phyloP scores from a whole-genome alignment of 2,113 vertebrate species.

The Pangasianodon gigas region DNA sequence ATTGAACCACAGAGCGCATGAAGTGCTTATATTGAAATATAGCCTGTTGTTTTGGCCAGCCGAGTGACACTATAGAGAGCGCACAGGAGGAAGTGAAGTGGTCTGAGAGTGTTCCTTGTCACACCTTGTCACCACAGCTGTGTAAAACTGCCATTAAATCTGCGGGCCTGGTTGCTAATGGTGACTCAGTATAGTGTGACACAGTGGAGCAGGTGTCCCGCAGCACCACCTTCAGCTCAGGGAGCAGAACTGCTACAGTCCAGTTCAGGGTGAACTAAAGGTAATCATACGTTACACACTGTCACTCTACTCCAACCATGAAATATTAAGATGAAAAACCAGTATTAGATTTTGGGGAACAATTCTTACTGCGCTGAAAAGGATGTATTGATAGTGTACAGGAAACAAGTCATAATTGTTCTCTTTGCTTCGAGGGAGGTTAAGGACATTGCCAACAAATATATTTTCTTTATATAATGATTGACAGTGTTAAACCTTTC shows the following conservation, averaged over 20 bases:
- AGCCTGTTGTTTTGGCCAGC: neutral
- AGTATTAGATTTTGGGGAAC: neutral
- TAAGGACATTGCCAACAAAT: neutral
- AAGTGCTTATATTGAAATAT: neutral
- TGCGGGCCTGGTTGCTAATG: neutral
- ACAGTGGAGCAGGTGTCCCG: conserved; percentile 5
- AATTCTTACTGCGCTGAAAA: neutral
- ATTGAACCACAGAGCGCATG: neutral
- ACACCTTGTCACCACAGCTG: neutral
- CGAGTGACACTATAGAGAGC: neutral
- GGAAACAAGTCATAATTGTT: neutral
- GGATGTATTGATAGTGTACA: neutral
- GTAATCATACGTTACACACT: neutral
- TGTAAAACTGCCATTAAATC: conserved; percentile 22
- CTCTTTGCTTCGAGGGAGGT: neutral
- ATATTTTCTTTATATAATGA: neutral
- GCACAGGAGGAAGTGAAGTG: neutral
- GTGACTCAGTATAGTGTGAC: neutral
- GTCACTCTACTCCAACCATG: neutral
- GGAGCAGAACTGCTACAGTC: conserved; percentile 15
- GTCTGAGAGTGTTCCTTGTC: neutral
- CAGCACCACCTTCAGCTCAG: conserved; percentile 45
- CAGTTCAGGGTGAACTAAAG: neutral
- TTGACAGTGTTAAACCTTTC: neutral
- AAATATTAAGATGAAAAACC: neutral